Base-by-base conservation (phyloP, 2,888 invertebrate species). In the Hydriomena furcata region DNA sequence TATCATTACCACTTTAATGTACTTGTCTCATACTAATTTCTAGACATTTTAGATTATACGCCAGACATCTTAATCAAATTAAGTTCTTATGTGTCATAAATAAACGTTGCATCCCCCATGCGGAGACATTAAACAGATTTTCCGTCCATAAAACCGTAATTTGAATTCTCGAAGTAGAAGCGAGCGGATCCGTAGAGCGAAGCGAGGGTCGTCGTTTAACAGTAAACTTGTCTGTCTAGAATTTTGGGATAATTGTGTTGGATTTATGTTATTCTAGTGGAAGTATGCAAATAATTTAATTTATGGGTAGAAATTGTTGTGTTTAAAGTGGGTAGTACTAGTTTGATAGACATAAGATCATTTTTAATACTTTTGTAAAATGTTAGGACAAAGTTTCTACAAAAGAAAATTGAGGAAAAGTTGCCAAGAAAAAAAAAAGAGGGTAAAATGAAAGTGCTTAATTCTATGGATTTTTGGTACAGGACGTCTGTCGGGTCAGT, bases 151-250 rank as follows among this genome's bases (percentile, higher is more conserved):
- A 88, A 88, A 88, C 76, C 74, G 52, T 52, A 88, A 89, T 89
- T 89, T 87, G 86, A 87, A 89, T 89, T 88, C 88, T 86, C 82
- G 75, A 77, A 79, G n/a, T n/a, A n/a, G n/a, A n/a, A n/a, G n/a
- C n/a, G n/a, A n/a, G n/a, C n/a, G n/a, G 83, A 78, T 71, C 67
- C 61, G 58, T 52, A 52, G 65, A 63, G 75, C n/a, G 25, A 17
- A 17, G 17, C 17, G 65, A 58, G 55, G 57, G 62, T 50, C 24
- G 10, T 25, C 48, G 31, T 31, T 40, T 55, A 62, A 45, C 58
- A 60, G 42, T 46, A 54, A 52, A 36, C 23, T 40, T 46, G 31
- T 58, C 38, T 58, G 37, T 56, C 58, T 59, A 58, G 50, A 45
- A 52, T 56, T 52, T 55, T 8, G n/a, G 41, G 41, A 43, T 47